Percentiles rank a stretch among this genome's conserved stretches.
These are phyloP conservation scores for Pterocles gutturalis DNA, from an alignment of 2,113 vertebrate genomes.

Conservation along the genomic window DNA sequence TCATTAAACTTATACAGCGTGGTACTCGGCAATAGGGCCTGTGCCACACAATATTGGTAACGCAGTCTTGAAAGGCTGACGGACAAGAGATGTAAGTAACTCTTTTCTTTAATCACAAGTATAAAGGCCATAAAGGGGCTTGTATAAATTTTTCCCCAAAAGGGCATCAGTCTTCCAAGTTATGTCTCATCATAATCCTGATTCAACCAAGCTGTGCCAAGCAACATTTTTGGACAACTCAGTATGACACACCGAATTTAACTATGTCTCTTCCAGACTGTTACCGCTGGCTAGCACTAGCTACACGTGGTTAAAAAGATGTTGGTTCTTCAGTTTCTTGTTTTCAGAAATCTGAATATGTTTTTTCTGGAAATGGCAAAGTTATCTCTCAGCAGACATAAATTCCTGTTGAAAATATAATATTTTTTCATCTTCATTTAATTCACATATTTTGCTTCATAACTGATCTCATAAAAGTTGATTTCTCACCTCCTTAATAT, in stretches of 20 bases:
- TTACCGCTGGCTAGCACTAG: background rate
- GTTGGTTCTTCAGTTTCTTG: background rate
- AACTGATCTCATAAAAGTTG: background rate
- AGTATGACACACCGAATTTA: background rate
- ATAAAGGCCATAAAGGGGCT: rapidly evolving
- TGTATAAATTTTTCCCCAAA: background rate
- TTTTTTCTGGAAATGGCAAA: background rate
- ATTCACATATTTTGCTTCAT: background rate
- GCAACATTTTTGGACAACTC: background rate
- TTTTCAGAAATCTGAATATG: background rate
- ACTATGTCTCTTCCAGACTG: background rate
- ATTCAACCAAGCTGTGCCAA: background rate
- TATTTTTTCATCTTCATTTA: background rate
- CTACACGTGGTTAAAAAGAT: background rate
- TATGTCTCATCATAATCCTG: background rate
- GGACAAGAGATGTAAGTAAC: background rate
- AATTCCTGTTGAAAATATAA: background rate
- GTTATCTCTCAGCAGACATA: background rate
- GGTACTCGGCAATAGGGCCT: background rate
- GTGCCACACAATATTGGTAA: background rate
- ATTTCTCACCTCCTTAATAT: background rate
- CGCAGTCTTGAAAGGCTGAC: background rate
- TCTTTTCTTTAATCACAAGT: background rate
- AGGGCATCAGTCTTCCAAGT: background rate
- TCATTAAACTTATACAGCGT: background rate